Base-by-base conservation (phyloP, 2,888 invertebrate species). In the Parelbella ahira region DNA sequence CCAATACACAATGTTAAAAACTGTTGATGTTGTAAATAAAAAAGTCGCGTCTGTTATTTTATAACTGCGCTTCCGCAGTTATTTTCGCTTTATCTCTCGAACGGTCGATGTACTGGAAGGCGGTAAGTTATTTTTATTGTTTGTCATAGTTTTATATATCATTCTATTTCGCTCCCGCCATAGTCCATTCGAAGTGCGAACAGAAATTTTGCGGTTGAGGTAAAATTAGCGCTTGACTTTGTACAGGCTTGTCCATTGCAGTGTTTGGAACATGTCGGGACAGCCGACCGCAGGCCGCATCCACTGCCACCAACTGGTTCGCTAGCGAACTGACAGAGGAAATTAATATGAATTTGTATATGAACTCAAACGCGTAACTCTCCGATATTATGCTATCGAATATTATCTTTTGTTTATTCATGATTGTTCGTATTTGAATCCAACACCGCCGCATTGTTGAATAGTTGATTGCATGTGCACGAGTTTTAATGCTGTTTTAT, bases 281-380 rank as follows among this genome's bases (percentile, higher is more conserved):
- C 72, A 69, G 73, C 62, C 55, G 64, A 79, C 78, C 82, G 75
- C 81, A 79, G 68, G 63, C 70, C 71, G 61, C 77, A 70, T 71
- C 63, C 65, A 75, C 72, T 77, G 73, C 69, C 67, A 60, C 80
- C 69, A 79, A 74, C 79, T 76, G 77, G 61, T 62, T 67, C 63
- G 57, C 68, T 62, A n/a, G 15, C 44, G 50, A 63, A 64, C 68
- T 69, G 68, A 70, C 73, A 76, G 78, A 79, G 83, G 81, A 83
- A 84, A 83, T 83, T 81, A 83, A 83, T 84, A 83, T 80, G 80
- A 83, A 83, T 82, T 81, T 76, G 72, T 70, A 78, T 79, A 76
- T 73, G 73, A 73, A 77, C 77, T 76, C 62, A 61, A 59, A 70
- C 50, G 56, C 61, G 58, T 66, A 56, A 60, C 65, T 60, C 54